phyloP scores from a whole-genome alignment of 2,888 invertebrate genomes.

The Hyalella azteca region DNA sequence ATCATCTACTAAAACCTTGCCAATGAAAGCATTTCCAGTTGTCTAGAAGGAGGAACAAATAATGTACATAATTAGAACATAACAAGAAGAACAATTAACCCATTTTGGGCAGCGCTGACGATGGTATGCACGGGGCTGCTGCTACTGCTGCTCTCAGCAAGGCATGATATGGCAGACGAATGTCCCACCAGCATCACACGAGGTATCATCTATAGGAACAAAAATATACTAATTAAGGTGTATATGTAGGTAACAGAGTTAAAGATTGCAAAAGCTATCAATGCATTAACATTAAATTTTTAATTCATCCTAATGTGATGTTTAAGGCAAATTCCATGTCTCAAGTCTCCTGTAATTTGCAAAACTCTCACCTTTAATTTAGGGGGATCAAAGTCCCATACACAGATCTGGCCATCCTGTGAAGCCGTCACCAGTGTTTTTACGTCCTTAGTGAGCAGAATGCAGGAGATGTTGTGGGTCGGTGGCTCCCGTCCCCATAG shows the following conservation, averaged over 20 bases:
- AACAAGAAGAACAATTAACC: conserved; percentile 66
- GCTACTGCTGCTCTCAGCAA: conserved; percentile 74
- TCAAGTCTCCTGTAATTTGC: too few relatives aligned
- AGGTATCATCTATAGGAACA: conserved; percentile 77
- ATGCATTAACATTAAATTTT: too few relatives aligned
- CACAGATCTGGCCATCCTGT: conserved; percentile 96
- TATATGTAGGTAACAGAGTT: not conserved
- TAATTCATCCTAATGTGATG: too few relatives aligned
- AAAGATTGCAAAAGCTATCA: not conserved
- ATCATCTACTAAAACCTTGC: too few relatives aligned
- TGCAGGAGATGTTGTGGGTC: conserved; percentile 93
- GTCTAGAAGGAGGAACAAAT: too few relatives aligned
- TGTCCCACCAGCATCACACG: conserved; percentile 92
- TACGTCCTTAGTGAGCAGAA: conserved; percentile 89
- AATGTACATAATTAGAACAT: too few relatives aligned
- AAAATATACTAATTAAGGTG: not conserved
- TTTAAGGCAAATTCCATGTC: too few relatives aligned
- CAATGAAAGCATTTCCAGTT: too few relatives aligned
- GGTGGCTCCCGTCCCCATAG: conserved; percentile 97
- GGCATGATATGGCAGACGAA: conserved; percentile 88
- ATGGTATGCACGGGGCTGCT: conserved; percentile 70
- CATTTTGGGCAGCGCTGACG: conserved; percentile 92
- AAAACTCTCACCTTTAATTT: conserved; percentile 70
- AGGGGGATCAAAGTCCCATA: conserved; percentile 89
- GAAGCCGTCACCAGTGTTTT: conserved; percentile 93